These are phyloP conservation scores for Semicossyphus pulcher DNA, from an alignment of 2,113 vertebrate species.

Conservation along the genomic window DNA sequence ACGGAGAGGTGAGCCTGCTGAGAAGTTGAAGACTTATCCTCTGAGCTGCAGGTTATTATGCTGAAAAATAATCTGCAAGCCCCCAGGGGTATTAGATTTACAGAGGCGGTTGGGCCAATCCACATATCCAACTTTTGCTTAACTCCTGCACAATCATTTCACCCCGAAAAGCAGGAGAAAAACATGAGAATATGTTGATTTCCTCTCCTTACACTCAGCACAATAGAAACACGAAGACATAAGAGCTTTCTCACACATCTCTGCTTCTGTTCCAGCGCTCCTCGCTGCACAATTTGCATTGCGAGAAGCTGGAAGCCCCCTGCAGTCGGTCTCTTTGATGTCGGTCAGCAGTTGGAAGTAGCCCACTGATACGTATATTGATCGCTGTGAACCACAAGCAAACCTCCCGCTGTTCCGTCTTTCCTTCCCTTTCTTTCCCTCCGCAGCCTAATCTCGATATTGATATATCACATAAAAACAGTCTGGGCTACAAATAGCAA, in stretches of 20 bases:
- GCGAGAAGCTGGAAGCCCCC: constrained; percentile 53
- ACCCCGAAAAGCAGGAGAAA: not conserved
- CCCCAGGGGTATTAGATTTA: constrained; percentile 49
- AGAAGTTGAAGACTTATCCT: constrained; percentile 51
- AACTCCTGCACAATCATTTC: constrained; percentile 32
- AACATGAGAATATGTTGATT: not conserved
- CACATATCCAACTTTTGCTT: constrained; percentile 58
- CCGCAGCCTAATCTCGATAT: constrained; percentile 56
- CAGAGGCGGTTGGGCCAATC: constrained; percentile 34
- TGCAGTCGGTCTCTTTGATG: constrained; percentile 69
- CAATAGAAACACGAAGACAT: not conserved
- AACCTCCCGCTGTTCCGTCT: constrained; percentile 59
- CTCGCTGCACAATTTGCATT: constrained; percentile 57
- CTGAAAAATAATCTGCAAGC: constrained; percentile 59
- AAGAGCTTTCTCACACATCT: constrained; percentile 30
- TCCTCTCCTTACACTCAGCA: not conserved
- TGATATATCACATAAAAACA: constrained; percentile 55
- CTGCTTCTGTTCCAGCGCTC: constrained; percentile 17
- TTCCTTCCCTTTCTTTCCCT: constrained; percentile 52
- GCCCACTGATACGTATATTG: constrained; percentile 69
- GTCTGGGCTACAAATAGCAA: constrained; percentile 27
- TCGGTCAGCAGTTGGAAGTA: constrained; percentile 60
- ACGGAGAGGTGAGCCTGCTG: constrained; percentile 17
- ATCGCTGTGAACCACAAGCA: constrained; percentile 65
- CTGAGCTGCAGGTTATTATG: constrained; percentile 26